Percentiles rank a stretch among this genome's conserved stretches.
phyloP scores from a whole-genome alignment of 2,888 invertebrate species.

The Ashinkailepas kermadecensis region DNA sequence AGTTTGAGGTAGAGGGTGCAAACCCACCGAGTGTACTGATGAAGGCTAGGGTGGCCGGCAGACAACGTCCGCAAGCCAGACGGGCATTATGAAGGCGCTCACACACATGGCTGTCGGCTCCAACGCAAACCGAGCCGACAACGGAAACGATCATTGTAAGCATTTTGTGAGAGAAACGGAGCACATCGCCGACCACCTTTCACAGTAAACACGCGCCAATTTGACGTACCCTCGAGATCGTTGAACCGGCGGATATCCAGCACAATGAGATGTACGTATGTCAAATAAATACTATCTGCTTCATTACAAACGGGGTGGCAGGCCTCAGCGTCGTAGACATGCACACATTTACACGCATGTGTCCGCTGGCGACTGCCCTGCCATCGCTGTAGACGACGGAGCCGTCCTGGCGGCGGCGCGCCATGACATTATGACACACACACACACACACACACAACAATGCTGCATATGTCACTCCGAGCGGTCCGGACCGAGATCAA shows the following conservation, averaged over 20 bases:
- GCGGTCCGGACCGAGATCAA: neutral
- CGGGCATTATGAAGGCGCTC: neutral
- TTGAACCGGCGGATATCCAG: neutral
- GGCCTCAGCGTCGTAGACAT: neutral
- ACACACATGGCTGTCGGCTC: neutral
- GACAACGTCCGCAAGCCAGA: neutral
- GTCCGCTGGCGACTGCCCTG: too few relatives aligned
- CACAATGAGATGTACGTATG: neutral
- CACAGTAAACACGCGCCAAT: neutral
- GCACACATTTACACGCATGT: constrained; percentile 4
- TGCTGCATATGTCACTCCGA: too few relatives aligned
- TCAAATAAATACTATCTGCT: constrained; percentile 18
- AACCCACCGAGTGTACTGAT: constrained; percentile 3
- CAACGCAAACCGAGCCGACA: neutral
- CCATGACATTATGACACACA: neutral
- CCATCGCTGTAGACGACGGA: neutral
- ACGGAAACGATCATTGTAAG: neutral
- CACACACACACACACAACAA: too few relatives aligned
- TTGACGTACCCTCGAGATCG: constrained; percentile 5
- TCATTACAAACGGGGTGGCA: neutral
- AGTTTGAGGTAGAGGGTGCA: constrained; percentile 8
- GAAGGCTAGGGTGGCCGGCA: neutral
- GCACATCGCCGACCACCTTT: neutral
- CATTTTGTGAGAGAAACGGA: neutral
- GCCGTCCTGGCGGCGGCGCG: neutral